These are phyloP conservation scores for Festucalex cinctus DNA, from an alignment of 2,113 vertebrate genomes.

Conservation along the genomic window DNA sequence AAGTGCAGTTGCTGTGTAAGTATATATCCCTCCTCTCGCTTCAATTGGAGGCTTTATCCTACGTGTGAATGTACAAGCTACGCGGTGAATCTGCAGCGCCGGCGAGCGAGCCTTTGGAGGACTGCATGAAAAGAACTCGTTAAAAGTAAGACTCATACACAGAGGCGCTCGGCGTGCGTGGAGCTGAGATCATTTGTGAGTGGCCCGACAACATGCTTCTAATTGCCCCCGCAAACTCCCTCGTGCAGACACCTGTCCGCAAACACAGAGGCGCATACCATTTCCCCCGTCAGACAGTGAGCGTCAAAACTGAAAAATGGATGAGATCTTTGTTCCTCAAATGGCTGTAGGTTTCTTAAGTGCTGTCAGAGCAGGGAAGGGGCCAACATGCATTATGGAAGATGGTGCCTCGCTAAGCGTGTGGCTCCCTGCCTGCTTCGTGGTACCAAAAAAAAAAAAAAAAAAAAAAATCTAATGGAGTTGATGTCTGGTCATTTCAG, in stretches of 20 bases:
- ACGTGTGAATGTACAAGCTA: conserved; percentile 27
- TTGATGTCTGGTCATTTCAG: conserved; percentile 61
- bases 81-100: conserved; percentile 57
- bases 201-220: conserved; percentile 70
- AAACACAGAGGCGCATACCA: conserved; percentile 27
- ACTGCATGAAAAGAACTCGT: conserved; percentile 67
- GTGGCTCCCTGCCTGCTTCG: conserved; percentile 42
- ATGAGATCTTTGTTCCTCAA: conserved; percentile 79
- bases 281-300: conserved; percentile 49
- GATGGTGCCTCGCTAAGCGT: conserved; percentile 57
- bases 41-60: conserved; percentile 42
- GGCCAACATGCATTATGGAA: conserved; percentile 72
- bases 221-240: conserved; percentile 51
- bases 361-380: conserved; percentile 69
- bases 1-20: conserved; percentile 39
- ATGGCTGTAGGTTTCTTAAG: conserved; percentile 72
- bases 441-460: conserved; percentile 31
- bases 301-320: conserved; percentile 73
- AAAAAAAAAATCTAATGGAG: conserved; percentile 56
- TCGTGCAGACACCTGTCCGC: conserved; percentile 12
- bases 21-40: conserved; percentile 38
- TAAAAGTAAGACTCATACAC: conserved; percentile 64
- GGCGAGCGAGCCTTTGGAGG: conserved; percentile 45
- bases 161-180: conserved; percentile 31
- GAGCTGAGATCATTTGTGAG: conserved; percentile 68